Evolutionary conservation across 2,797 vertebrate genomes (phyloP).

Genomic region (Thalassophryne amazonica): DNA sequence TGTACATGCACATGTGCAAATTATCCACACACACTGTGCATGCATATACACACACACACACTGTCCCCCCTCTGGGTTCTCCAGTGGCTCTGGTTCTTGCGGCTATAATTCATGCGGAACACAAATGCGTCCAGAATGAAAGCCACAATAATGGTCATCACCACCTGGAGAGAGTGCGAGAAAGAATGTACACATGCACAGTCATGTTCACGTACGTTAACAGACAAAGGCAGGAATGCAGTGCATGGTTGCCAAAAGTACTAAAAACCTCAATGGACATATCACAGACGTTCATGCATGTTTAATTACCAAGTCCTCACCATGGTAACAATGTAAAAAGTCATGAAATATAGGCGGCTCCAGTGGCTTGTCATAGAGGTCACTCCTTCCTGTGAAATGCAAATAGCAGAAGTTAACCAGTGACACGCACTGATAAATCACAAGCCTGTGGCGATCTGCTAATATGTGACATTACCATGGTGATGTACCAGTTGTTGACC

Average conservation of each 20-base stretch:
- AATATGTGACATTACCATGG: constrained; percentile 90
- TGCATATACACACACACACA: neutral
- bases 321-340: constrained; percentile 98
- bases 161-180: constrained; percentile 78
- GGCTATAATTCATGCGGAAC: constrained; percentile 98
- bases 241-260: neutral
- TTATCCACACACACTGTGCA: neutral
- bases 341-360: constrained; percentile 99
- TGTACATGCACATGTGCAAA: neutral
- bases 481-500: constrained; percentile 99
- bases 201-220: neutral
- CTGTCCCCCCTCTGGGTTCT: constrained; percentile 67
- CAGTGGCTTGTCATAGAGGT: constrained; percentile 95
- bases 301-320: constrained; percentile 67
- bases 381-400: constrained; percentile 86
- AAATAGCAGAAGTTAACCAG: constrained; percentile 17
- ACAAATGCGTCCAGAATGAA: constrained; percentile 98
- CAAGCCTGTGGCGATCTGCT: too few relatives aligned
- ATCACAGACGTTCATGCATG: neutral
- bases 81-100: constrained; percentile 91
- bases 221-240: neutral
- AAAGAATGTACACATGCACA: neutral
- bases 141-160: constrained; percentile 97
- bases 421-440: neutral
- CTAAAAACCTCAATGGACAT: neutral